phyloP scores from a whole-genome alignment of 2,113 vertebrate genomes.

The Seriola aureovittata region DNA sequence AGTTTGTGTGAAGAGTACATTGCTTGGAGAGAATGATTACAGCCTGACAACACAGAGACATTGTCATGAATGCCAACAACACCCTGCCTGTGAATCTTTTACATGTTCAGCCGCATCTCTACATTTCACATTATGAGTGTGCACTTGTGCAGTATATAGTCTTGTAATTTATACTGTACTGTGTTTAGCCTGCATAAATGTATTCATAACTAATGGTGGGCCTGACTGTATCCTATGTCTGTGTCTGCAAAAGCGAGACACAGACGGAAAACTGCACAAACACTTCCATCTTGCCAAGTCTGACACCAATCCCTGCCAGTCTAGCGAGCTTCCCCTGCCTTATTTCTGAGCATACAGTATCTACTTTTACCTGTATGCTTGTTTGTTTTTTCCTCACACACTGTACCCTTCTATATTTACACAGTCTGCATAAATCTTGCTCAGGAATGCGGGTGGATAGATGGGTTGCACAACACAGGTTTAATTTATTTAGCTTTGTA shows the following conservation, averaged over 20 bases:
- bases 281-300: conserved; percentile 55
- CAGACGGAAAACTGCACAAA: conserved; percentile 38
- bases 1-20: background rate
- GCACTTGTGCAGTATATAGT: background rate
- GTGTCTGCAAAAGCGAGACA: conserved; percentile 30
- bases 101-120: background rate
- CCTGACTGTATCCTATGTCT: conserved; percentile 5
- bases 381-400: conserved; percentile 30
- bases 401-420: conserved; percentile 54
- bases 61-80: background rate
- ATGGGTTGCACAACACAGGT: background rate
- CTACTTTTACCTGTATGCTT: conserved; percentile 41
- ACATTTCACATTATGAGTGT: conserved; percentile 3
- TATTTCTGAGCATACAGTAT: conserved; percentile 34
- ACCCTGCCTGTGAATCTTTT: background rate
- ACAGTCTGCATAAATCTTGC: conserved; percentile 35
- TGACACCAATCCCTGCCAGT: conserved; percentile 52
- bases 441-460: background rate
- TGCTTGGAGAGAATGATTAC: background rate
- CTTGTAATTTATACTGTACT: background rate
- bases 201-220: conserved; percentile 23
- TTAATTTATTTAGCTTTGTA: conserved; percentile 21
- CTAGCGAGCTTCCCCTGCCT: conserved; percentile 22
- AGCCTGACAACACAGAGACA: background rate
- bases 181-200: background rate